Evolutionary conservation across 2,113 vertebrate species (phyloP).

Genomic region (Rafetus swinhoei): DNA sequence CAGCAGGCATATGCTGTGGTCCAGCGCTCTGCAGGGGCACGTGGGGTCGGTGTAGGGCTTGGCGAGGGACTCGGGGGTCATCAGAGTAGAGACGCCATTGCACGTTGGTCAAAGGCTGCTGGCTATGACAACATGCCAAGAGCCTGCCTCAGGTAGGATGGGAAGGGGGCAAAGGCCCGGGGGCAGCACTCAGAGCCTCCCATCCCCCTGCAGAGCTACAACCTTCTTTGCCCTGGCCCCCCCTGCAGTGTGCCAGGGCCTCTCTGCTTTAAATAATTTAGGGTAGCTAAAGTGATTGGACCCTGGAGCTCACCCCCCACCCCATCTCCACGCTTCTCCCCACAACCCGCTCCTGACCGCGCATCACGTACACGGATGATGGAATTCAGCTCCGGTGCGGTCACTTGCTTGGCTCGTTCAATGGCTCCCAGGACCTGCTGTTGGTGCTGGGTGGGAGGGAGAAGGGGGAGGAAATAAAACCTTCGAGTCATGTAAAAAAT

Average conservation of each 20-base stretch:
- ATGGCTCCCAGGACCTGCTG: constrained; percentile 98
- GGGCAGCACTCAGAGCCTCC: not conserved
- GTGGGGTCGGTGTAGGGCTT: too few species aligned
- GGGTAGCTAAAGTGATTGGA: fast-evolving
- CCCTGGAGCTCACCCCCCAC: fast-evolving
- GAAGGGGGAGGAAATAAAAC: not conserved
- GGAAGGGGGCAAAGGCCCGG: not conserved
- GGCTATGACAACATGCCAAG: not conserved
- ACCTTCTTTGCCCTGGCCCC: not conserved
- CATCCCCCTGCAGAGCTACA: not conserved
- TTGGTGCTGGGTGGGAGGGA: constrained; percentile 85
- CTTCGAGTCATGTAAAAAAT: not conserved
- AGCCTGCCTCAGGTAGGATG: not conserved
- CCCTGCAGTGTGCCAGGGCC: not conserved
- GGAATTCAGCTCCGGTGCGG: constrained; percentile 96
- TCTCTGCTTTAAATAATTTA: not conserved
- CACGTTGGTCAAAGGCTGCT: too few species aligned
- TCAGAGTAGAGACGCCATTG: too few species aligned
- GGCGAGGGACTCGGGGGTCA: not conserved
- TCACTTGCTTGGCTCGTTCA: constrained; percentile 97
- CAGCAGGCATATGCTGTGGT: not conserved
- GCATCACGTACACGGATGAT: constrained; percentile 92
- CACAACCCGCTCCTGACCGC: not conserved
- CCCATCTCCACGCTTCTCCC: not conserved
- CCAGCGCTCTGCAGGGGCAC: not conserved